phyloP scores from a whole-genome alignment of 2,113 vertebrate genomes.

The Ia io region DNA sequence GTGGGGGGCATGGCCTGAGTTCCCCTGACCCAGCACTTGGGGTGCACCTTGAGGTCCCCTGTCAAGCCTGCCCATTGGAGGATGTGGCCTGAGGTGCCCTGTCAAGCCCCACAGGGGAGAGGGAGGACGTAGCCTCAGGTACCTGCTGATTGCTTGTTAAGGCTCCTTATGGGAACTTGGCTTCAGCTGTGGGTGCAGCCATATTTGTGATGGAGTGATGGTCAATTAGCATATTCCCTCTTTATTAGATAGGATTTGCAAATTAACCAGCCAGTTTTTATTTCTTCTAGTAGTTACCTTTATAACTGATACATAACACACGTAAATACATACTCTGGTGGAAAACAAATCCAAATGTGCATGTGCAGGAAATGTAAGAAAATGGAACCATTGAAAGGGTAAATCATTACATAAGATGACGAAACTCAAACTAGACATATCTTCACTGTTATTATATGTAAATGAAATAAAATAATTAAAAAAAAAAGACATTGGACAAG shows the following conservation, averaged over 20 bases:
- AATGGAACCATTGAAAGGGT: background rate
- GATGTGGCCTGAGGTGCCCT: no score
- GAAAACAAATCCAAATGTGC: background rate
- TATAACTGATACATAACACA: background rate
- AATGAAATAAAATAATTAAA: conserved; percentile 3
- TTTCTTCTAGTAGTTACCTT: background rate
- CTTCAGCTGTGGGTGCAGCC: no score
- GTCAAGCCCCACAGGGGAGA: no score
- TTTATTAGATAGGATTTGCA: background rate
- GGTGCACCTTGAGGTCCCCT: no score
- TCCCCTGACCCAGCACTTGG: no score
- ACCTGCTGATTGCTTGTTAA: no score
- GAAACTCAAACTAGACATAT: conserved; percentile 16
- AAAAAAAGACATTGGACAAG: background rate
- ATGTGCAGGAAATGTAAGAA: background rate
- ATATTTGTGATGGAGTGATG: no score
- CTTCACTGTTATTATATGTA: background rate
- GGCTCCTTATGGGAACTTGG: no score
- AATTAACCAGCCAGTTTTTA: background rate
- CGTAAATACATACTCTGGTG: background rate
- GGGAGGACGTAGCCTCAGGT: no score
- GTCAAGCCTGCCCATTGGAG: no score
- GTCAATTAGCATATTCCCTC: no score
- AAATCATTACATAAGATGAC: background rate
- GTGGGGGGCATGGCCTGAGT: no score